Evolutionary conservation across 1,140 invertebrate species (phyloP).

Genomic region (Pachypeltis micranthus): DNA sequence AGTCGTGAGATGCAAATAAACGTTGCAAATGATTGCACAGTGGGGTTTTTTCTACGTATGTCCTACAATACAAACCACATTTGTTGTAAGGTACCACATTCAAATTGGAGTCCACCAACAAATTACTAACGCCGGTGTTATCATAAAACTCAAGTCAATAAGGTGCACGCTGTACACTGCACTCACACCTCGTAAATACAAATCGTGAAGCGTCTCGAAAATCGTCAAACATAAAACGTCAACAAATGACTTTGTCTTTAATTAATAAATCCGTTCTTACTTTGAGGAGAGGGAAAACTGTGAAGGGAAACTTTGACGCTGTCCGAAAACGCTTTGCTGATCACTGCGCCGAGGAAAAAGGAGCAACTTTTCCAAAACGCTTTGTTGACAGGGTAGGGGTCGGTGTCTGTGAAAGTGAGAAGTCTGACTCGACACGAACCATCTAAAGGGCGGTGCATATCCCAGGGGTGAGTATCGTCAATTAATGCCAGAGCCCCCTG

Average conservation of each 20-base stretch:
- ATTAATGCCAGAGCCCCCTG: constrained; percentile 67
- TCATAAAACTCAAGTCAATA: too few relatives aligned
- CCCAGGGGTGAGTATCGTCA: constrained; percentile 67
- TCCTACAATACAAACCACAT: too few relatives aligned
- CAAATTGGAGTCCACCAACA: too few relatives aligned
- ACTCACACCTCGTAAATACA: constrained; percentile 1
- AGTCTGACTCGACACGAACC: constrained; percentile 68
- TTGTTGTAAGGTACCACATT: too few relatives aligned
- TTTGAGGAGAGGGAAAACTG: constrained; percentile 68
- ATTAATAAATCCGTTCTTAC: constrained; percentile 41
- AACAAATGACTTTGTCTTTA: too few relatives aligned
- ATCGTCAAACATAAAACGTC: not conserved
- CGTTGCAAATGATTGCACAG: too few relatives aligned
- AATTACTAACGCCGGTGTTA: too few relatives aligned
- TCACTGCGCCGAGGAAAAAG: constrained; percentile 68
- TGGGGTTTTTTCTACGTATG: too few relatives aligned
- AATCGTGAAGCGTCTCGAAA: too few relatives aligned
- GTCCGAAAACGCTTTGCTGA: constrained; percentile 67
- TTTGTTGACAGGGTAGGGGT: constrained; percentile 55
- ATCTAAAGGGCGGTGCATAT: constrained; percentile 78
- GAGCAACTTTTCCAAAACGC: constrained; percentile 89
- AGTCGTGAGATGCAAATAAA: too few relatives aligned
- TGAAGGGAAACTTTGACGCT: constrained; percentile 63
- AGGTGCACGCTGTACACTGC: too few relatives aligned
- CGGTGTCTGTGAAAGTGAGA: constrained; percentile 60